A percentile compares a stretch with the other conserved stretches of the same genome.
These are phyloP conservation scores for Aphelinus certus DNA, from an alignment of 1,140 invertebrate genomes.

Conservation along the genomic window DNA sequence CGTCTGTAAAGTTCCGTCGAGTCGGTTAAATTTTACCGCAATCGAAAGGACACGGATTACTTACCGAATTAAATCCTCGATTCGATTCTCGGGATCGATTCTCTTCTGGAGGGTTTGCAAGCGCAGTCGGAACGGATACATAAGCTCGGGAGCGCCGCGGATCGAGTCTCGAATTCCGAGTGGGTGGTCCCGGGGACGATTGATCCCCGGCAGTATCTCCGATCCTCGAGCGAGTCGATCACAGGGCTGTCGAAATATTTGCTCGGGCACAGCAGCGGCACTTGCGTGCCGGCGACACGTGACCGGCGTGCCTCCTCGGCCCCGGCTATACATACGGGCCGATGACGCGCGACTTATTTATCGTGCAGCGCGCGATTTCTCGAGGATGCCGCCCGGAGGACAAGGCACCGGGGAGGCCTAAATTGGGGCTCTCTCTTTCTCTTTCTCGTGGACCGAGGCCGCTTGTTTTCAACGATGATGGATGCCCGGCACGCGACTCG, in stretches of 20 bases:
- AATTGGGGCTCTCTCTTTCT: constrained; percentile 15
- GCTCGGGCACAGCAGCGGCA: constrained; percentile 24
- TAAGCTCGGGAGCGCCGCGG: too few relatives aligned
- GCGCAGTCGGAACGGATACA: too few relatives aligned
- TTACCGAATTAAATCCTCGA: too few relatives aligned
- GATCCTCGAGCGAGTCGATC: constrained; percentile 46
- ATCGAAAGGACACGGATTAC: too few relatives aligned
- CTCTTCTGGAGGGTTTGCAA: too few relatives aligned
- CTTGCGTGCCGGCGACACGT: constrained; percentile 51
- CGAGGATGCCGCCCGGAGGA: constrained; percentile 18
- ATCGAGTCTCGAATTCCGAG: too few relatives aligned
- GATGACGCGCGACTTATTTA: constrained; percentile 53
- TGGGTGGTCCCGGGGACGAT: too few relatives aligned
- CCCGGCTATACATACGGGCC: not conserved
- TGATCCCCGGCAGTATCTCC: too few relatives aligned
- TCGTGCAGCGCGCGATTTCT: constrained; percentile 43
- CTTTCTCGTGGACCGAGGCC: constrained; percentile 25
- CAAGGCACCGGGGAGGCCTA: not conserved
- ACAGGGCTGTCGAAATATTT: constrained; percentile 53
- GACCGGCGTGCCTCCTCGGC: constrained; percentile 40
- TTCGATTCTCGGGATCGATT: too few relatives aligned
- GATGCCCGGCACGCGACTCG: constrained; percentile 63
- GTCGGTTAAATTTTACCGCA: too few relatives aligned
- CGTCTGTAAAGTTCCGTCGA: too few relatives aligned
- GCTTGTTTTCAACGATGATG: constrained; percentile 63